Conservation (phyloP, 64 coral and sea anemone species). For the Pachyseris speciosa region DNA sequence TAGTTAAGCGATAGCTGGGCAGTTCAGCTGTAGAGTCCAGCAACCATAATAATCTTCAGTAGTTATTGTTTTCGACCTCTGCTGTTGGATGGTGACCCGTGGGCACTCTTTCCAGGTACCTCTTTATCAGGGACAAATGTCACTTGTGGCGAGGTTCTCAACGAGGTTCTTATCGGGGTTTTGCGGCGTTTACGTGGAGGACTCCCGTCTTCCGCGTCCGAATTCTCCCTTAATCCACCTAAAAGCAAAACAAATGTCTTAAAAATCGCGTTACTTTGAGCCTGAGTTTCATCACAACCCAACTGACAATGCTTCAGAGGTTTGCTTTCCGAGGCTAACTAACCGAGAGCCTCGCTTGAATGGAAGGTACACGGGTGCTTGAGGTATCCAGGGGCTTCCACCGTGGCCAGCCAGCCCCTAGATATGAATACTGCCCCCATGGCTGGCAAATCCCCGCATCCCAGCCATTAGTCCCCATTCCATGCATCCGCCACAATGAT, state of each 20-base stretch:
- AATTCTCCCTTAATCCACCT: neutral
- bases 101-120: neutral
- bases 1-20: too few species aligned
- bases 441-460: neutral
- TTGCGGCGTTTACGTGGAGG: constrained; percentile 6
- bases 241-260: neutral
- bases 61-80: neutral
- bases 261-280: neutral
- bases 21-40: too few species aligned
- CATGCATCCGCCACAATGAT: too few species aligned
- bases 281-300: neutral
- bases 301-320: too few species aligned
- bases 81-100: neutral
- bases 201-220: neutral
- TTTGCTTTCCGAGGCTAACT: too few species aligned
- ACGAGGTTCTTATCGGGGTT: neutral
- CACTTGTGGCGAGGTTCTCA: neutral
- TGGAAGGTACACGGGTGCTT: too few species aligned
- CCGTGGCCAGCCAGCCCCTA: too few species aligned
- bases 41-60: too few species aligned
- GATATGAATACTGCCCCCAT: too few species aligned
- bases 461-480: too few species aligned
- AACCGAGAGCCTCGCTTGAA: too few species aligned
- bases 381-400: too few species aligned
- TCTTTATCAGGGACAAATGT: neutral